Percentiles rank a stretch among this genome's conserved stretches.
Conservation (phyloP, 2,113 vertebrate species). For the Chaetops frenatus region DNA sequence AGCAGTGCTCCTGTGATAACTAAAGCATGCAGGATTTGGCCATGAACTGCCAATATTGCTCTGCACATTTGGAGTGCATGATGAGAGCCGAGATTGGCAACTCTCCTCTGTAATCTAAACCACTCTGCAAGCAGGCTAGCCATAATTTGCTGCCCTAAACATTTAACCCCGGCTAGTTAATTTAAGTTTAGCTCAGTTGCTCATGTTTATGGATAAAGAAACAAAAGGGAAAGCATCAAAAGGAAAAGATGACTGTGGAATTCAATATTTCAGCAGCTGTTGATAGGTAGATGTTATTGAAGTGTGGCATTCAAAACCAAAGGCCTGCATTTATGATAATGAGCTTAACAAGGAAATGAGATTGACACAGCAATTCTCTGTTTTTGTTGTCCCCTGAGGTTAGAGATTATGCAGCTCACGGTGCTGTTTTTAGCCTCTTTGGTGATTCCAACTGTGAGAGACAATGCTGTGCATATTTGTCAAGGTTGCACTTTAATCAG, state of each 20-base stretch:
- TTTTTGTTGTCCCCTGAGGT: slow-evolving; percentile 72
- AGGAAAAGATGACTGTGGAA: slow-evolving; percentile 70
- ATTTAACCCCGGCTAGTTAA: slow-evolving; percentile 68
- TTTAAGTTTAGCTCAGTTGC: slow-evolving; percentile 67
- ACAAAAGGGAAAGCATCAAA: slow-evolving; percentile 73
- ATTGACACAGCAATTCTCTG: slow-evolving; percentile 74
- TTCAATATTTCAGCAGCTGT: slow-evolving; percentile 68
- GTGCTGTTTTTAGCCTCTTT: slow-evolving; percentile 76
- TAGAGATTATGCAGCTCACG: slow-evolving; percentile 72
- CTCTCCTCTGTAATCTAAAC: slow-evolving; percentile 56
- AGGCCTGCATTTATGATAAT: slow-evolving; percentile 69
- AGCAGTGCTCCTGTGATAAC: not conserved
- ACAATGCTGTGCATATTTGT: slow-evolving; percentile 70
- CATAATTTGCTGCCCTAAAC: slow-evolving; percentile 56
- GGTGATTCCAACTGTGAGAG: slow-evolving; percentile 74
- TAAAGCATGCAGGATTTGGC: slow-evolving; percentile 29
- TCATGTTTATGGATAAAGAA: slow-evolving; percentile 76
- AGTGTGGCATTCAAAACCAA: slow-evolving; percentile 65
- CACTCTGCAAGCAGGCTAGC: slow-evolving; percentile 36
- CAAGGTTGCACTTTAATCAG: slow-evolving; percentile 62
- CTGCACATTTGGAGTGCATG: slow-evolving; percentile 40
- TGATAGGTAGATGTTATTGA: slow-evolving; percentile 64
- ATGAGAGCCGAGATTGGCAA: slow-evolving; percentile 56
- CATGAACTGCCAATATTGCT: slow-evolving; percentile 34
- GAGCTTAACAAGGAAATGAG: slow-evolving; percentile 73